phyloP scores from a whole-genome alignment of 2,797 vertebrate genomes.

The Enteromius fasciolatus region DNA sequence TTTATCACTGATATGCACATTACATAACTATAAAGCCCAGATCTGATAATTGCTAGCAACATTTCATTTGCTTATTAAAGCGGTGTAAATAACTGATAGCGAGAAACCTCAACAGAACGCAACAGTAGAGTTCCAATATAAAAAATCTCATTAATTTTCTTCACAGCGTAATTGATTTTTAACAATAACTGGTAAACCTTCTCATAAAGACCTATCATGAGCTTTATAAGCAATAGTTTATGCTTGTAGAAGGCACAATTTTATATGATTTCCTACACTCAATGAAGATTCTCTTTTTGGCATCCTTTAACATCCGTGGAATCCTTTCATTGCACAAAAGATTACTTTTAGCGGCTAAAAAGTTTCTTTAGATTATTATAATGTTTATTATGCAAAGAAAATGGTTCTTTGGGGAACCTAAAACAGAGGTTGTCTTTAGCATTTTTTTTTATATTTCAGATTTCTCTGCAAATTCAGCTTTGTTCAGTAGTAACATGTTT shows the following conservation, averaged over 20 bases:
- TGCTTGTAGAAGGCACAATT: not conserved
- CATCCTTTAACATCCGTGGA: not conserved
- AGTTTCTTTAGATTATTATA: not conserved
- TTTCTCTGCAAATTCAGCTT: not conserved
- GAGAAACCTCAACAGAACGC: not conserved
- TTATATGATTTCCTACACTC: not conserved
- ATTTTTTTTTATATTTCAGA: not conserved
- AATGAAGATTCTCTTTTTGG: not conserved
- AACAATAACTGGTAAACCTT: slow-evolving; percentile 15
- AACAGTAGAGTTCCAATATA: not conserved
- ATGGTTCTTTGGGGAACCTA: not conserved
- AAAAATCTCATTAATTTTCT: slow-evolving; percentile 28
- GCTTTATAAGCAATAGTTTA: not conserved
- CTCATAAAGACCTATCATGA: not conserved
- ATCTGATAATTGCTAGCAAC: slow-evolving; percentile 17
- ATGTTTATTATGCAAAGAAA: not conserved
- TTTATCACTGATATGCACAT: slow-evolving; percentile 17
- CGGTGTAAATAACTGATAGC: slow-evolving; percentile 4
- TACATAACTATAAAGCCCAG: slow-evolving; percentile 20
- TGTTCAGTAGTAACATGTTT: not conserved
- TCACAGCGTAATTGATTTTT: slow-evolving; percentile 28
- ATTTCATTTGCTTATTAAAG: slow-evolving; percentile 13
- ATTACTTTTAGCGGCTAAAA: not conserved
- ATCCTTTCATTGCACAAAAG: not conserved
- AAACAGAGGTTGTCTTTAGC: not conserved